These are phyloP conservation scores for Puffinus mauretanicus DNA, from an alignment of 2,113 vertebrate genomes.

Conservation along the genomic window DNA sequence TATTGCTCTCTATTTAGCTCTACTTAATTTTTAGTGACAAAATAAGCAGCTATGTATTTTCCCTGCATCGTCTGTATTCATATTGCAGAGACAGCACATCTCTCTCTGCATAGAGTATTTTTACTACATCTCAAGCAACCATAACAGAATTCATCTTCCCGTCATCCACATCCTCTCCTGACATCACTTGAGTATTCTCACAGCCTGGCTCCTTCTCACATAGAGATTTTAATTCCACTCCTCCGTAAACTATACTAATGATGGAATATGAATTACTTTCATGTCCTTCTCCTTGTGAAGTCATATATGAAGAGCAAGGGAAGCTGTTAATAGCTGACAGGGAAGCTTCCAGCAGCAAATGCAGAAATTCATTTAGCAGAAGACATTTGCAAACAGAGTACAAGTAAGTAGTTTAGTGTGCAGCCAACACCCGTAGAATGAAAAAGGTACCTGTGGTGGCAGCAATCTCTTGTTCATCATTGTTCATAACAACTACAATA, in stretches of 20 bases:
- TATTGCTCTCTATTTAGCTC: neutral
- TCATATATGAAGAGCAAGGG: neutral
- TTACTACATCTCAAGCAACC: neutral
- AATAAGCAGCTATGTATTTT: neutral
- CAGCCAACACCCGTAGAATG: accelerated
- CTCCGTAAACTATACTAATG: neutral
- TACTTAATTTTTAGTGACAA: neutral
- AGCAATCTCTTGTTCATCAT: neutral
- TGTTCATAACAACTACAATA: neutral
- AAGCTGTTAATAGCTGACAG: neutral
- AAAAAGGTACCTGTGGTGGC: neutral
- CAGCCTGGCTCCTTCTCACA: neutral
- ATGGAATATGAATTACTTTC: neutral
- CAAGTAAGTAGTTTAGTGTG: neutral
- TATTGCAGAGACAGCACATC: neutral
- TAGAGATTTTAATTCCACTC: neutral
- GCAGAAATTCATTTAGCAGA: neutral
- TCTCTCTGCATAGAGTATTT: neutral
- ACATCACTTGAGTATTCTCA: neutral
- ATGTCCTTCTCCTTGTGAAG: neutral
- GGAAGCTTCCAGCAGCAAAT: neutral
- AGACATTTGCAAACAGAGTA: neutral
- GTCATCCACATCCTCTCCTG: neutral
- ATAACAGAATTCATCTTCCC: neutral
- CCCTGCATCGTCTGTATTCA: accelerated